Base-by-base conservation (phyloP, 2,797 vertebrate genomes). In the Chaenodraco wilsoni region DNA sequence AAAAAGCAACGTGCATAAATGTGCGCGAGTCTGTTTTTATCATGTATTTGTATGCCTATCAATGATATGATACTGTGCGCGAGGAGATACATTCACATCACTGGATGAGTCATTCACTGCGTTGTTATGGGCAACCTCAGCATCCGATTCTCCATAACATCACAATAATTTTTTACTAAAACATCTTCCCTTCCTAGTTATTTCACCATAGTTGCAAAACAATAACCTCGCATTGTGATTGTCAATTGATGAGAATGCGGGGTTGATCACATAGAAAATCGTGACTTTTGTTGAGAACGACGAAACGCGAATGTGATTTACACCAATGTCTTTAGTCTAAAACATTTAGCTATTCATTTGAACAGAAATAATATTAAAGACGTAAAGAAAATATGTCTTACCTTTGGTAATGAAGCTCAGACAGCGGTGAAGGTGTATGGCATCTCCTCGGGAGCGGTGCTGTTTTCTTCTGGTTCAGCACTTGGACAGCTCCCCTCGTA, bases 401-500 rank as follows among this genome's bases (percentile, higher is more conserved):
- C 94, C 94, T 94, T 94, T 88, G 87, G 88, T 60, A 85, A 85
- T 65, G 49, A 82, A 92, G 90, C 89, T 94, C 91, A 94, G 91
- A 88, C 81, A 88, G 88, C 86, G 85, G 85, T 72, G 78, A 85
- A 85, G 82, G 83, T 90, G 86, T 90, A 65, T 83, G 81, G 89
- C 92, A 94, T 94, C 88, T 92, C 93, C 91, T 88, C 82, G 27
- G 49, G 60, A 87, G 83, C 88, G 87, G 71, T 69, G 76, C 79
- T 83, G 85, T 44, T 88, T 92, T 84, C 91, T 76, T 90, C 87
- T 88, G 92, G 82, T 91, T 94, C 93, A 95, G 94, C 91, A 94
- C 92, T 91, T 72, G 93, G 93, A 95, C 92, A 94, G 93, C 94
- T 94, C 93, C 92, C 64, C 84, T 52, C 78, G 82, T 87, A 94